Percentiles rank a stretch among this genome's conserved stretches.
phyloP scores from a whole-genome alignment of 2,797 vertebrate genomes.

The Oreochromis grahami region DNA sequence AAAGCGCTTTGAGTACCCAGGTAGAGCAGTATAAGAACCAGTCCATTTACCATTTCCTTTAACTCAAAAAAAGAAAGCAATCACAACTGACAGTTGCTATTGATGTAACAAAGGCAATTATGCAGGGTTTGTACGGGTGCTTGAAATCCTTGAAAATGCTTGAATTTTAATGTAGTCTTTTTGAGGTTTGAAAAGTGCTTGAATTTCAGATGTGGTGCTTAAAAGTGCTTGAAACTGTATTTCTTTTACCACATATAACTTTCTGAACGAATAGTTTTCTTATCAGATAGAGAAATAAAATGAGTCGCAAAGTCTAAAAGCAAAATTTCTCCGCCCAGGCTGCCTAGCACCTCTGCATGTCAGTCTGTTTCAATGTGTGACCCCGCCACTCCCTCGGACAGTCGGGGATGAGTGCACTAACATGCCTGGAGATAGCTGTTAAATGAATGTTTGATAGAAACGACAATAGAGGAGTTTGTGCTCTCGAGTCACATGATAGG shows the following conservation, averaged over 20 bases:
- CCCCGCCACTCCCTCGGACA: fast-evolving
- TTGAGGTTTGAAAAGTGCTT: not conserved
- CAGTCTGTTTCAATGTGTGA: not conserved
- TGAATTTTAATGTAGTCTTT: not conserved
- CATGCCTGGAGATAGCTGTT: not conserved
- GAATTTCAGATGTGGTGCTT: not conserved
- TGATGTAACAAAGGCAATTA: not conserved
- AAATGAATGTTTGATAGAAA: not conserved
- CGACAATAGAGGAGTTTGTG: not conserved
- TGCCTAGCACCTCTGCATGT: not conserved
- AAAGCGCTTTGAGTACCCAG: not conserved
- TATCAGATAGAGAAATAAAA: not conserved
- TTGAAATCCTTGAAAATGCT: not conserved
- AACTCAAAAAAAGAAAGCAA: not conserved
- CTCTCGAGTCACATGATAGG: not conserved
- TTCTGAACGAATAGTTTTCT: not conserved
- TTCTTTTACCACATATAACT: not conserved
- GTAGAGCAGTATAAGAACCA: not conserved
- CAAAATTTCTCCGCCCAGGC: not conserved
- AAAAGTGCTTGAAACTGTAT: not conserved
- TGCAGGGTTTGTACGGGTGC: not conserved
- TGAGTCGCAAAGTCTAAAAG: not conserved
- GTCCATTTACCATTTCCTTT: not conserved
- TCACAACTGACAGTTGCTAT: not conserved
- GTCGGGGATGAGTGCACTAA: fast-evolving